Base-by-base conservation (phyloP, 2,888 invertebrate genomes). In the Ectemnius lituratus region DNA sequence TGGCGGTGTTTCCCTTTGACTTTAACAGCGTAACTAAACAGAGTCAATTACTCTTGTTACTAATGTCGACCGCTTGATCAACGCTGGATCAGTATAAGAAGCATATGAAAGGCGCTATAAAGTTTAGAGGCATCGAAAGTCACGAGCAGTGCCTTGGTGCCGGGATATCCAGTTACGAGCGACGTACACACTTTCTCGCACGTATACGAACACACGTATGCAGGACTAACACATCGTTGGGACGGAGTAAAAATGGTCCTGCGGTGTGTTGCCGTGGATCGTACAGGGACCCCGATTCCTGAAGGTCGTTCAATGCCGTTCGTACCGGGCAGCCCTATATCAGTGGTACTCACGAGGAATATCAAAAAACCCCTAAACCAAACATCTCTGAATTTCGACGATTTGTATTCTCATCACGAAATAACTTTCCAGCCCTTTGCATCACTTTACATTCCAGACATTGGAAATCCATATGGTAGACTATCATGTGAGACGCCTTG, bases 291-390 rank as follows among this genome's bases (percentile, higher is more conserved):
- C 76, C 80, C 76, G 87, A 86, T 87, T 86, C 78, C 78, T 73
- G 86, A 88, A 88, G 88, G 88, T 82, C 88, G 88, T 88, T 88
- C 88, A 88, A 88, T 88, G 88, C 86, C 88, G 81, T 73, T 73
- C 78, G 78, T 79, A 76, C 77, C 81, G 73, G 81, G 72, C 84
- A 81, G 80, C 78, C 81, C 86, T 81, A 84, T 81, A 80, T 69
- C 52, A 57, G 70, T 37, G 27, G 37, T n/a, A 28, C n/a, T 28
- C 60, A 5, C 23, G 28, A 52, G 52, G 52, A 52, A 52, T 52
- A 52, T 2, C 8, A 52, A 52, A 16, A 16, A 52, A 14, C 16
- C 6, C 13, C 37, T 6, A 37, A 6, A 37, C 37, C 37, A 37
- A 37, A 37, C 37, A 11, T 37, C 37, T 37, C 37, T 4, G 8